phyloP scores from a whole-genome alignment of 2,888 invertebrate genomes.

The Diplolepis rosae region DNA sequence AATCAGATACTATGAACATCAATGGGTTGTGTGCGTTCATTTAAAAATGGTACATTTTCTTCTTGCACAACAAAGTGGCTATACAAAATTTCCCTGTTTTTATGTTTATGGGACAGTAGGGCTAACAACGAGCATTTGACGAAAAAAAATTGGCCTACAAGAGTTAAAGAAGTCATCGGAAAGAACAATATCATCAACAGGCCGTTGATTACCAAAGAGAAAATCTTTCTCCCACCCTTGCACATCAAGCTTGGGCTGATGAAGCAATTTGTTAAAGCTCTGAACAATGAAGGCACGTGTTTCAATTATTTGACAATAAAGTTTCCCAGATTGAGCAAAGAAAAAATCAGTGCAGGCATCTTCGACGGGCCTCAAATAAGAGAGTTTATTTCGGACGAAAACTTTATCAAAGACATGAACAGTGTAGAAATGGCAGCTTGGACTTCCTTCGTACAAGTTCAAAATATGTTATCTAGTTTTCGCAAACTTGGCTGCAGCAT shows the following conservation, averaged over 20 bases:
- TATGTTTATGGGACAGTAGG: neutral
- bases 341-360: conserved; percentile 51
- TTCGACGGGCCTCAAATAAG: conserved; percentile 52
- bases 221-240: neutral
- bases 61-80: neutral
- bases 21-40: neutral
- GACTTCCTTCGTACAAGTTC: conserved; percentile 35
- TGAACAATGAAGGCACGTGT: conserved; percentile 46
- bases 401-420: conserved; percentile 45
- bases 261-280: conserved; percentile 33
- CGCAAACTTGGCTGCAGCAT: no score
- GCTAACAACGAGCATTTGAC: neutral
- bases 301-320: conserved; percentile 38
- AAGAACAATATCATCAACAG: conserved; percentile 41
- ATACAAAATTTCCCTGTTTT: neutral
- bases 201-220: no score
- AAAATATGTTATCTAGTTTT: no score
- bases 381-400: conserved; percentile 44
- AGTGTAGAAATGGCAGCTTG: conserved; percentile 44
- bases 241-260: neutral
- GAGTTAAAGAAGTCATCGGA: conserved; percentile 29
- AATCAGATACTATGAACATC: conserved; percentile 1
- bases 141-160: neutral
- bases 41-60: conserved; percentile 2
- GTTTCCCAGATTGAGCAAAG: conserved; percentile 41